Evolutionary conservation across 1,140 invertebrate genomes (phyloP).

Genomic region (Leptoteleia sp.): DNA sequence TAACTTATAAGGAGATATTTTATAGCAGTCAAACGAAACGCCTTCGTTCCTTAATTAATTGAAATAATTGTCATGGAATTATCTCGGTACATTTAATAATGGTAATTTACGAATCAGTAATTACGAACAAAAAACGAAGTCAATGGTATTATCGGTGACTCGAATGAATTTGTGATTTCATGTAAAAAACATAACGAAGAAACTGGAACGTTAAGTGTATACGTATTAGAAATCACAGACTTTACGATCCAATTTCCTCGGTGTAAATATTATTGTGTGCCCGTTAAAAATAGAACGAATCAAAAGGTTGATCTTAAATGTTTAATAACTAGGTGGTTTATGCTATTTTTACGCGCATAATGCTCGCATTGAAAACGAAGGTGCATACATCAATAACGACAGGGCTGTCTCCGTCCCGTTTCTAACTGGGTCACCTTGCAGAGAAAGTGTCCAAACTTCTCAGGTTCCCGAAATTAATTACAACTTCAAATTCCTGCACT

Average conservation of each 20-base stretch:
- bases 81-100: background rate
- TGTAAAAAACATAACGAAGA: background rate
- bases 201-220: conserved; percentile 20
- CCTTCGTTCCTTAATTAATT: too few relatives aligned
- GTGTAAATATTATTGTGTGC: conserved; percentile 31
- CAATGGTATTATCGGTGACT: too few relatives aligned
- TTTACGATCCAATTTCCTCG: conserved; percentile 19
- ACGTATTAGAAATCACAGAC: conserved; percentile 3
- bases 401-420: background rate
- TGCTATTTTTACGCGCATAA: conserved; percentile 32
- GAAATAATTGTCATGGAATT: too few relatives aligned
- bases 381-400: conserved; percentile 17
- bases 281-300: conserved; percentile 33
- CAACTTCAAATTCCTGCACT: too few relatives aligned
- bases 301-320: conserved; percentile 29
- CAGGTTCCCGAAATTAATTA: too few relatives aligned
- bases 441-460: conserved; percentile 41
- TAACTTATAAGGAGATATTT: too few relatives aligned
- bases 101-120: background rate
- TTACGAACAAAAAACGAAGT: too few relatives aligned
- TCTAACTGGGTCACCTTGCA: conserved; percentile 18
- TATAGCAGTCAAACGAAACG: too few relatives aligned
- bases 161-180: background rate
- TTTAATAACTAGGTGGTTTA: conserved; percentile 17
- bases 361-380: conserved; percentile 17